A percentile compares a stretch with the other conserved stretches of the same genome.
These are phyloP conservation scores for Tetragnatha montana DNA, from an alignment of 2,888 invertebrate genomes.

Conservation along the genomic window DNA sequence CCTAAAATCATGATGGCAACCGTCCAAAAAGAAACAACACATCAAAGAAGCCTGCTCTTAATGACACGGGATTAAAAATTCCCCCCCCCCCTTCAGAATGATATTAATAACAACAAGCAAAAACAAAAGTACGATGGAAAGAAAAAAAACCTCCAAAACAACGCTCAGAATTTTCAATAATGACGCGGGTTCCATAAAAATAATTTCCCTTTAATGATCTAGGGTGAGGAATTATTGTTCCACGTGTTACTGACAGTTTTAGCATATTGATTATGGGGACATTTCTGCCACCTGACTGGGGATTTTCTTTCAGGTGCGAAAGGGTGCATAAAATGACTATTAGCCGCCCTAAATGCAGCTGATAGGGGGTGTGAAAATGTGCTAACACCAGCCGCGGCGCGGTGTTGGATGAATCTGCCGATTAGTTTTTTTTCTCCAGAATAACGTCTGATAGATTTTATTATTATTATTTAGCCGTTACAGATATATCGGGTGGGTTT, in stretches of 20 bases:
- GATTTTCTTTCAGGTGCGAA: constrained; percentile 50
- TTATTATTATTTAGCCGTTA: neutral
- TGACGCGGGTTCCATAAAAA: constrained; percentile 45
- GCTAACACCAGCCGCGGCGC: constrained; percentile 38
- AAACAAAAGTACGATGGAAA: too few relatives aligned
- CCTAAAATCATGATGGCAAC: constrained; percentile 3
- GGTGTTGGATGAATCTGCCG: constrained; percentile 1
- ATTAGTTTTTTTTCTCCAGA: neutral
- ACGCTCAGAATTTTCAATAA: constrained; percentile 50
- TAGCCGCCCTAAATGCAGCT: constrained; percentile 27
- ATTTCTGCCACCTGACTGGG: constrained; percentile 56
- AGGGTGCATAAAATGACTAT: constrained; percentile 63
- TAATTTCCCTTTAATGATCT: constrained; percentile 60
- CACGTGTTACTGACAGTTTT: constrained; percentile 55
- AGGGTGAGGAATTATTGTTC: constrained; percentile 60
- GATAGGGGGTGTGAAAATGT: constrained; percentile 48
- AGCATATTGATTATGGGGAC: constrained; percentile 56
- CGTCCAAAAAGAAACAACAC: constrained; percentile 37
- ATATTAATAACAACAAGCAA: neutral
- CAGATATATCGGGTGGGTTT: neutral
- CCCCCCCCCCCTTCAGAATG: neutral
- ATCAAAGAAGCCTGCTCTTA: constrained; percentile 44
- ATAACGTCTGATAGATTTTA: neutral
- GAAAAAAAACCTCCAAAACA: constrained; percentile 26
- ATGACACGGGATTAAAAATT: constrained; percentile 38